Evolutionary conservation across 2,113 vertebrate genomes (phyloP), one percentile per base, ranked within the genome.

Genomic region (Chascanopsetta lugubris): DNA sequence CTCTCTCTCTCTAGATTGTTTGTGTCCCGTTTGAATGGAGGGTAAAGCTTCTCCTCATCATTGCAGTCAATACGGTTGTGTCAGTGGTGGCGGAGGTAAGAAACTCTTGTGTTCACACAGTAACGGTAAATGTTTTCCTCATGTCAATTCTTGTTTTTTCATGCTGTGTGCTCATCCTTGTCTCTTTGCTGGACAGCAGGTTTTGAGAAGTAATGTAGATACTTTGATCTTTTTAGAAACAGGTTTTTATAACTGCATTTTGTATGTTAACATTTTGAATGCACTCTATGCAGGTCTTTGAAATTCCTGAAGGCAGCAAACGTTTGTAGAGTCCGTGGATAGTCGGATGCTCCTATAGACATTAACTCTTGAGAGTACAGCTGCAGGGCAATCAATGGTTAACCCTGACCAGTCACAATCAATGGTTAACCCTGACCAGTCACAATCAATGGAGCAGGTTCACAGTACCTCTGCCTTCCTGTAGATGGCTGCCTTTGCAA

Each of bases 51-150:
- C 85, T 97, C 51, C 0, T 94, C 55, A 88, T 99, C 24, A 86
- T 98, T 57, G 0, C 93, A 69, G 47, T 90, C 69, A 99, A 99
- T 80, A 89, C 94, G 45, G 36, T 84, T 26, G 91, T 94, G 0
- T 96, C 94, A 0, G 46, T 96, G 63, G 20, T 95, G 69, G 85
- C 90, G 0, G 97, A 99, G 97, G 97, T 99, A 94, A 97, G 95
- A 56, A 59, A 48, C 20, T 6, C 7, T 22, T 6, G 12, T 18
- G 5, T 20, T 38, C 73, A 68, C 20, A 27, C 30, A 40, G 47
- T 53, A 36, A 49, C 11, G 11, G 3, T 42, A 18, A 5, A 51
- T 56, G 10, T 48, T 86, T 78, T 76, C 67, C 43, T 47, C 77
- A 77, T 81, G 64, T 59, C 61, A 63, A 45, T 63, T 82, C 86